Evolutionary conservation across 2,113 vertebrate species (phyloP).

Genomic region (Upupa epops): DNA sequence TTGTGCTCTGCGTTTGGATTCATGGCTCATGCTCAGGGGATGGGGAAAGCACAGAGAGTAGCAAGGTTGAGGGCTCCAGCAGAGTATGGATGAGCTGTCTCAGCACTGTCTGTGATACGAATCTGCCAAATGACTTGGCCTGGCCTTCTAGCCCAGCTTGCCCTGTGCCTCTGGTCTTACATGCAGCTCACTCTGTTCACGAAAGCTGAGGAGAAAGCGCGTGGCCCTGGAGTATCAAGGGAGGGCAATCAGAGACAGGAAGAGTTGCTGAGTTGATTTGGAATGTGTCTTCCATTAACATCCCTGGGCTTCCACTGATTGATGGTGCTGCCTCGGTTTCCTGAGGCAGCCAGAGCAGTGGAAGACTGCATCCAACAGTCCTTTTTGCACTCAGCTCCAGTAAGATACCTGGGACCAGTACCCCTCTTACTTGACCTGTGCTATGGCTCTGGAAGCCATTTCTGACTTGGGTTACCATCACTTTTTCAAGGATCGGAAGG

Average conservation of each 20-base stretch:
- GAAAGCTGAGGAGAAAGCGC: neutral
- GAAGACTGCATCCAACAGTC: neutral
- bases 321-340: neutral
- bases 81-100: neutral
- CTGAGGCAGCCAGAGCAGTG: neutral
- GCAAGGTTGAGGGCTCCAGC: fast-evolving
- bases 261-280: neutral
- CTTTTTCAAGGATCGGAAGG: neutral
- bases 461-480: neutral
- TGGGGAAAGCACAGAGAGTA: neutral
- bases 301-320: fast-evolving
- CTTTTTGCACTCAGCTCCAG: neutral
- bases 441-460: neutral
- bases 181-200: neutral
- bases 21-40: fast-evolving
- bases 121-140: neutral
- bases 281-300: fast-evolving
- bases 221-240: neutral
- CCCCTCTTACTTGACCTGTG: neutral
- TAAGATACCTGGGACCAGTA: fast-evolving
- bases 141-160: neutral
- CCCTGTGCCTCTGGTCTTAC: neutral
- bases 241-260: neutral
- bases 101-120: fast-evolving
- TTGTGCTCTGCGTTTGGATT: neutral